Evolutionary conservation across 2,113 vertebrate genomes (phyloP), one percentile per base, ranked within the genome.

Genomic region (Saguinus midas): DNA sequence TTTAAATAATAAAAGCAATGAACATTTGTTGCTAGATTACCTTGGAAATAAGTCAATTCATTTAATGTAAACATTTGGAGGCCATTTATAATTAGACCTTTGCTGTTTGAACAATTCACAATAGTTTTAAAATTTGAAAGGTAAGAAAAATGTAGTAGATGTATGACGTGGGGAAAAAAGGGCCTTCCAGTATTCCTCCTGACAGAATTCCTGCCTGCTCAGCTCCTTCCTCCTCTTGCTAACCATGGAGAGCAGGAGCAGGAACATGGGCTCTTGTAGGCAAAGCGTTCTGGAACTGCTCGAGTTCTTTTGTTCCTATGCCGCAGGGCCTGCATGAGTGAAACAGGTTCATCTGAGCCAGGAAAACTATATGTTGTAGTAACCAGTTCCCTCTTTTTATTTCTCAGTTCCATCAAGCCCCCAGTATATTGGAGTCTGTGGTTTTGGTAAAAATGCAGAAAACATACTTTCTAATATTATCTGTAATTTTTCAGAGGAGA

Each of bases 401-500:
- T 89, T 96, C 90, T 92, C 75, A 97, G 97, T 96, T 96, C 66
- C 48, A 76, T 14, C 90, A 93, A 97, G 83, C 81, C 76, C 61
- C 93, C 81, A 40, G 95, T 97, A 93, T 95, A 8, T 2, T 4
- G 61, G 96, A 96, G 87, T 98, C 96, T 97, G 97, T 98, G 98
- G 97, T 98, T 97, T 97, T 86, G 96, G 94, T 97, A 97, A 94
- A 97, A 98, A 96, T 12, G 29, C 95, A 97, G 97, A 98, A 68
- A 96, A 94, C n/a, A 96, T 91, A 87, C 94, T 97, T 98, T 98
- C 97, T 98, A 98, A 97, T 98, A 96, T 96, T 97, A 97, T 94
- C 97, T 94, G 94, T 93, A 89, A 8, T 1, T 98, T 98, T 98
- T 97, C 91, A 97, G 96, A 94, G 91, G 94, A 93, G 55, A 95